phyloP scores from a whole-genome alignment of 53 echinoderm and acorn worm species.

The Hippasteria phrygiana region DNA sequence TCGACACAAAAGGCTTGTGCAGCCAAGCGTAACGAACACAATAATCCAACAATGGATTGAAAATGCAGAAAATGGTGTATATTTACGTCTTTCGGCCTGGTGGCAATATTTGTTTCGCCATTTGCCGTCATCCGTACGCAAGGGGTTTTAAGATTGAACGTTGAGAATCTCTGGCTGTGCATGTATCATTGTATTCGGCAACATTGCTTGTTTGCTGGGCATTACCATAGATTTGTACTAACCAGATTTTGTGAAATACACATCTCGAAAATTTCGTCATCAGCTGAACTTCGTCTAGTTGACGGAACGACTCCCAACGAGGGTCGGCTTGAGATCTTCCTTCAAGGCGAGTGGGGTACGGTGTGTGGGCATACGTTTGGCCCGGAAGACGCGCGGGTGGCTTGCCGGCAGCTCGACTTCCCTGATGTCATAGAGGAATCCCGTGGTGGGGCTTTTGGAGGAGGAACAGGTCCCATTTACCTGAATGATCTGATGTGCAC shows the following conservation, averaged over 20 bases:
- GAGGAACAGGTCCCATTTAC: constrained; percentile 52
- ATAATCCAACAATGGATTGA: too few relatives aligned
- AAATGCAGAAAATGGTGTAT: too few relatives aligned
- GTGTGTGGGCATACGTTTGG: constrained; percentile 30
- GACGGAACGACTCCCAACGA: constrained; percentile 7
- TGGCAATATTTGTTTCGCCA: too few relatives aligned
- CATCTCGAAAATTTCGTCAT: not conserved
- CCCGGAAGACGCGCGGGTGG: constrained; percentile 13
- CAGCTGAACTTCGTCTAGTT: constrained; percentile 18
- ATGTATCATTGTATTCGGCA: too few relatives aligned
- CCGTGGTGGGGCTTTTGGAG: constrained; percentile 45
- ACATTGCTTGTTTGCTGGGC: too few relatives aligned
- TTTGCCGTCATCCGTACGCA: too few relatives aligned
- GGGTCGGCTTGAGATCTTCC: constrained; percentile 51
- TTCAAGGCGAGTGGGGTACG: constrained; percentile 24
- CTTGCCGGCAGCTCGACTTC: not conserved
- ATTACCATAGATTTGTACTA: not conserved
- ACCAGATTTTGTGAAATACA: not conserved
- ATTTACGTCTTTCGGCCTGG: too few relatives aligned
- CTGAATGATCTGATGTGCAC: constrained; percentile 49
- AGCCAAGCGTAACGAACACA: too few relatives aligned
- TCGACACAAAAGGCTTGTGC: too few relatives aligned
- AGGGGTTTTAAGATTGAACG: too few relatives aligned
- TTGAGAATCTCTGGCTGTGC: too few relatives aligned
- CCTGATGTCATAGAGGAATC: not conserved